These are phyloP conservation scores for Eugnorisma glareosa DNA, from an alignment of 2,888 invertebrate species.

Conservation along the genomic window DNA sequence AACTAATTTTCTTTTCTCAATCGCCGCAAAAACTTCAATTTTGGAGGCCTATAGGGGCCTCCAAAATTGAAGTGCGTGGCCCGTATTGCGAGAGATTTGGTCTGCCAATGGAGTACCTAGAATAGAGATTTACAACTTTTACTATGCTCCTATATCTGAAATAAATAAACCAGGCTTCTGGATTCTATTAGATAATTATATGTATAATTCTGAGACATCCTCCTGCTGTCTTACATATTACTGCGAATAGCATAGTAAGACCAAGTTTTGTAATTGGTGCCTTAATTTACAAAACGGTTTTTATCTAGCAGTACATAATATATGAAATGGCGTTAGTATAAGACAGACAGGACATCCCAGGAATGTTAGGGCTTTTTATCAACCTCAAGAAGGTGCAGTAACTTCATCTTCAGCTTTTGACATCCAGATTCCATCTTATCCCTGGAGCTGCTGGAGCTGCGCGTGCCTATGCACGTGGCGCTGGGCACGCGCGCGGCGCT, in stretches of 20 bases:
- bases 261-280: background rate
- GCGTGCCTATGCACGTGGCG: constrained; percentile 95
- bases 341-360: background rate
- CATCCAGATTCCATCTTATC: constrained; percentile 38
- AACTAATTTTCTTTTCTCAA: constrained; percentile 3
- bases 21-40: background rate
- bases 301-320: background rate
- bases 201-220: background rate
- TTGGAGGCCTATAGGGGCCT: background rate
- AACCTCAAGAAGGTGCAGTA: background rate
- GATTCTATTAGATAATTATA: background rate
- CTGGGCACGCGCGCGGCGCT: constrained; percentile 94
- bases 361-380: background rate
- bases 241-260: background rate
- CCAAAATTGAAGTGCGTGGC: too few species aligned
- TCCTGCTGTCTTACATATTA: background rate
- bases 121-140: too few species aligned
- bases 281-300: background rate
- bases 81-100: background rate
- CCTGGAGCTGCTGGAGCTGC: constrained; percentile 94
- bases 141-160: background rate
- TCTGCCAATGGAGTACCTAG: background rate
- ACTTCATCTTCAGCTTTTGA: background rate
- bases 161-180: background rate
- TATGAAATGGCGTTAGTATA: background rate